A percentile compares a stretch with the other conserved stretches of the same genome.
Evolutionary conservation across 1,140 invertebrate species (phyloP).

Genomic region (Littorina saxatilis): DNA sequence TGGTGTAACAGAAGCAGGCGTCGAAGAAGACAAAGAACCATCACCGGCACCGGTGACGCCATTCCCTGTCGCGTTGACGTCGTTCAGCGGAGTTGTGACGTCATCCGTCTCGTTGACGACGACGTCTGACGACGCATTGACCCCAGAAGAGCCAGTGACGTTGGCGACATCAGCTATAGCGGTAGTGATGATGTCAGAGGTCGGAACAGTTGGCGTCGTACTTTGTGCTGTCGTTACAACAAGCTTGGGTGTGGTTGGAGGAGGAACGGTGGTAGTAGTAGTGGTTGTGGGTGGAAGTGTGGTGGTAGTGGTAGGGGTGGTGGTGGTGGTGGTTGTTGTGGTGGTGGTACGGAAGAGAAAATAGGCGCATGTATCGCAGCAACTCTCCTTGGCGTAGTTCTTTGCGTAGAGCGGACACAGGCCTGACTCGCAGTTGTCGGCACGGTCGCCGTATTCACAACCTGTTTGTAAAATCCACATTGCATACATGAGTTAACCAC

Average conservation of each 20-base stretch:
- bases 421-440: slow-evolving; percentile 26
- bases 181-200: background rate
- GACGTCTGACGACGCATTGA: background rate
- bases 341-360: slow-evolving; percentile 31
- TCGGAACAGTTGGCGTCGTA: background rate
- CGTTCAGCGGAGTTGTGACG: background rate
- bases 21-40: background rate
- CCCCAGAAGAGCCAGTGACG: background rate
- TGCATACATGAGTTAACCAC: too few species aligned
- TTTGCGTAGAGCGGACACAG: slow-evolving; percentile 37
- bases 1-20: background rate
- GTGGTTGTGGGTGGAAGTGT: background rate
- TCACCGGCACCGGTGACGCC: background rate
- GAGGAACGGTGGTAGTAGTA: background rate
- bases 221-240: background rate
- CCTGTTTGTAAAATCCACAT: slow-evolving; percentile 19
- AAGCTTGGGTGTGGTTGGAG: background rate
- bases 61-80: background rate
- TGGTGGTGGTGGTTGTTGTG: slow-evolving; percentile 14
- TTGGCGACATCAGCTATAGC: background rate
- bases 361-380: slow-evolving; percentile 44
- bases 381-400: slow-evolving; percentile 36
- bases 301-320: slow-evolving; percentile 1
- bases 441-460: slow-evolving; percentile 45
- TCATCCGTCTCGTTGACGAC: background rate